These are phyloP conservation scores for Orthosia cruda DNA, from an alignment of 2,888 invertebrate genomes.

Conservation along the genomic window DNA sequence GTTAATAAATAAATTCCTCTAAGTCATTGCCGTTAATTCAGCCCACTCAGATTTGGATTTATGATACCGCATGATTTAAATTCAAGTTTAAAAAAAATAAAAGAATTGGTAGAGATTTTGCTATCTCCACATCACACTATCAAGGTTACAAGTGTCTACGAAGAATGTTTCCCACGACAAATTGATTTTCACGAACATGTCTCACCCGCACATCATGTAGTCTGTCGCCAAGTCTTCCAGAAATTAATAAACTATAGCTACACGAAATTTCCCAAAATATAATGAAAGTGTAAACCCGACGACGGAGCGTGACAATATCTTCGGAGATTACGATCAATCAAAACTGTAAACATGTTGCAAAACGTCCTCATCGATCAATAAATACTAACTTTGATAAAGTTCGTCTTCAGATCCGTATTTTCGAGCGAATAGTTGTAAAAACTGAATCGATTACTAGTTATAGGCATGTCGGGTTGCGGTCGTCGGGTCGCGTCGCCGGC, in stretches of 20 bases:
- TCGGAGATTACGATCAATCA: conserved; percentile 57
- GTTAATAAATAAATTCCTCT: conserved; percentile 31
- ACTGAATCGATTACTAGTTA: conserved; percentile 64
- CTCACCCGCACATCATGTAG: conserved; percentile 2
- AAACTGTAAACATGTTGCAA: conserved; percentile 37
- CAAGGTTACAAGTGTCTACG: not conserved
- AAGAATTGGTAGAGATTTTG: not conserved
- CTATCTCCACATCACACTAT: not conserved
- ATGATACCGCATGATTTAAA: not conserved
- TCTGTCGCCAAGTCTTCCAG: conserved; percentile 11
- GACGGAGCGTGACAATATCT: conserved; percentile 26
- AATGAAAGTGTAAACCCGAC: conserved; percentile 37
- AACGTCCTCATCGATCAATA: conserved; percentile 52
- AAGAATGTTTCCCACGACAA: conserved; percentile 14
- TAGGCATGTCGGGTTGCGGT: conserved; percentile 69
- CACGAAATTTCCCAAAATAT: conserved; percentile 25
- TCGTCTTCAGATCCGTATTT: conserved; percentile 49
- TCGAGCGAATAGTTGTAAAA: conserved; percentile 60
- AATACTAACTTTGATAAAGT: conserved; percentile 40
- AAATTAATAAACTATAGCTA: conserved; percentile 43
- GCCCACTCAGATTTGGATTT: not conserved
- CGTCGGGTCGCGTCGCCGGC: conserved; percentile 66
- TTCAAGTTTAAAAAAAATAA: not conserved
- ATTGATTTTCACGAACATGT: conserved; percentile 23
- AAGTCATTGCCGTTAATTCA: conserved; percentile 8